A percentile compares a stretch with the other conserved stretches of the same genome.
These are phyloP conservation scores for Cynocephalus volans DNA, from an alignment of 2,113 vertebrate genomes.

Conservation along the genomic window DNA sequence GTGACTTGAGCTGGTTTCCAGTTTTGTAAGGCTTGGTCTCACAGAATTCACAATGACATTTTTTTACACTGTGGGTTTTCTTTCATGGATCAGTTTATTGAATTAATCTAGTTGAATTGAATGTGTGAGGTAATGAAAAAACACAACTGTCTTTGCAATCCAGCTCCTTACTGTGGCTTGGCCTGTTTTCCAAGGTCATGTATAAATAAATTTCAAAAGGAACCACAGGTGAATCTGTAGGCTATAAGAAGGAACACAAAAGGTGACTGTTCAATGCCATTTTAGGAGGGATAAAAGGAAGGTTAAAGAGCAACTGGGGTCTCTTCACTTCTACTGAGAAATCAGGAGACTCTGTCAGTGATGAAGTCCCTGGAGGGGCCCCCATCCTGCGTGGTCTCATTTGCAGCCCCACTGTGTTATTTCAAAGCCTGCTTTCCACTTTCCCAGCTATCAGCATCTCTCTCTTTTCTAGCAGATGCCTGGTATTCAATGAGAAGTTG, in stretches of 20 bases:
- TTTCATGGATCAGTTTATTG: neutral
- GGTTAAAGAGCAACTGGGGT: neutral
- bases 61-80: neutral
- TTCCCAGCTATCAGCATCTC: neutral
- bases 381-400: accelerated
- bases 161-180: neutral
- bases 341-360: neutral
- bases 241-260: neutral
- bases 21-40: neutral
- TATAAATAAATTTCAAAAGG: neutral
- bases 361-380: accelerated
- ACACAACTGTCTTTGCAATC: neutral
- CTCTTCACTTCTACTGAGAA: neutral
- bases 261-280: no score
- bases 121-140: neutral
- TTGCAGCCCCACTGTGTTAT: neutral
- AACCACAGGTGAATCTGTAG: neutral
- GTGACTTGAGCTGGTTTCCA: neutral
- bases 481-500: no score
- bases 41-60: neutral
- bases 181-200: neutral
- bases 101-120: neutral
- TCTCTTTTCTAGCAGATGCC: neutral
- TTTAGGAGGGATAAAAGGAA: neutral
- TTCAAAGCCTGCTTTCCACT: neutral